Evolutionary conservation across 1,140 invertebrate genomes (phyloP).

Genomic region (Drosophila cardini): DNA sequence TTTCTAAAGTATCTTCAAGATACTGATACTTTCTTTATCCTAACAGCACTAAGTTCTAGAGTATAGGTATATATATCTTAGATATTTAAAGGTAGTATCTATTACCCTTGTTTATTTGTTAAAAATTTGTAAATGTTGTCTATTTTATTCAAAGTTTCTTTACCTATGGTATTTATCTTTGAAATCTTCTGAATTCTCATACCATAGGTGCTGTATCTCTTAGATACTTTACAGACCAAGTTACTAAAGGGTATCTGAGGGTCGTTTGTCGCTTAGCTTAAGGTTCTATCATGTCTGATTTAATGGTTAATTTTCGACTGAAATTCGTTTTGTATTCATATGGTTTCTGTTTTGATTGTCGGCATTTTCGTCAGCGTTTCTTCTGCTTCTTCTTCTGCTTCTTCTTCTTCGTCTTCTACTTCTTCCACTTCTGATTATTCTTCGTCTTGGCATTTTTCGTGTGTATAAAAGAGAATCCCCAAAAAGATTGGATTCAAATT

Average conservation of each 20-base stretch:
- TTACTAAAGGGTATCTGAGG: conserved; percentile 5
- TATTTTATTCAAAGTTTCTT: too few relatives aligned
- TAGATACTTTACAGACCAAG: neutral
- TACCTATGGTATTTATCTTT: too few relatives aligned
- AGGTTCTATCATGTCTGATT: conserved; percentile 43
- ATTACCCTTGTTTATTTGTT: too few relatives aligned
- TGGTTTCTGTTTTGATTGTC: conserved; percentile 79
- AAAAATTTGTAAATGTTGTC: too few relatives aligned
- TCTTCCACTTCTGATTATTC: neutral
- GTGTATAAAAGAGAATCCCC: conserved; percentile 59
- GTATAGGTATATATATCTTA: too few relatives aligned
- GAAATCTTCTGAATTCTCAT: too few relatives aligned
- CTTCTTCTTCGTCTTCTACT: conserved; percentile 13
- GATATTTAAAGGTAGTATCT: too few relatives aligned
- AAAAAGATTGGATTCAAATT: conserved; percentile 79
- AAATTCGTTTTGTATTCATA: conserved; percentile 61
- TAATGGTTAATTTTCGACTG: conserved; percentile 57
- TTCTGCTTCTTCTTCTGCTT: conserved; percentile 9
- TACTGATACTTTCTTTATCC: too few relatives aligned
- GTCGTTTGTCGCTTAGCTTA: neutral
- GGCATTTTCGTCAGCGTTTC: conserved; percentile 46
- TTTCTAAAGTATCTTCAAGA: too few relatives aligned
- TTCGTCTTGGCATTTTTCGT: conserved; percentile 37
- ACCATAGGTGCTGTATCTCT: neutral
- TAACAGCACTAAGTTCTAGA: too few relatives aligned